phyloP scores from a whole-genome alignment of 2,113 vertebrate species.

The Microtus ochrogaster region DNA sequence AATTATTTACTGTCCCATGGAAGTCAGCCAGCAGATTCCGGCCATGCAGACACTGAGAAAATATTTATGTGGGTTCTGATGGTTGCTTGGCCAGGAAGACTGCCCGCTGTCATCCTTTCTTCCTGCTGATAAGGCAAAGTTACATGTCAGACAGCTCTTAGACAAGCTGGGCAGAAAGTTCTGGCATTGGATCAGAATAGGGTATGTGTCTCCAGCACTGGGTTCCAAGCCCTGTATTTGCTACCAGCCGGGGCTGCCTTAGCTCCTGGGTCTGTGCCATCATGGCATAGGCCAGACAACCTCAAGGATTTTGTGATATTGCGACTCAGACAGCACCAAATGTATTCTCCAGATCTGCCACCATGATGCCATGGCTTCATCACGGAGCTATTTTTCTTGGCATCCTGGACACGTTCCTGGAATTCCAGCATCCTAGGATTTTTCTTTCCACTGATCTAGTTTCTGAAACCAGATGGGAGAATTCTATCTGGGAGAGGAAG shows the following conservation, averaged over 20 bases:
- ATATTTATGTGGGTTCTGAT: slow-evolving; percentile 89
- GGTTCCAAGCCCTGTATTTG: neutral
- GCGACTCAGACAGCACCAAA: slow-evolving; percentile 73
- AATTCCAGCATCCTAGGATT: slow-evolving; percentile 79
- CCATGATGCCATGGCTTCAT: slow-evolving; percentile 73
- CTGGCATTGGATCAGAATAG: slow-evolving; percentile 79
- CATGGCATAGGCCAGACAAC: neutral
- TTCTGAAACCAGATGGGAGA: slow-evolving; percentile 78
- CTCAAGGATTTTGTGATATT: slow-evolving; percentile 43
- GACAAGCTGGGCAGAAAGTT: slow-evolving; percentile 78
- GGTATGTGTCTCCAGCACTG: neutral
- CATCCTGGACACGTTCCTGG: slow-evolving; percentile 77
- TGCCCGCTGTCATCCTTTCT: slow-evolving; percentile 87
- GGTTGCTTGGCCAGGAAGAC: slow-evolving; percentile 85
- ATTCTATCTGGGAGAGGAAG: slow-evolving; percentile 67
- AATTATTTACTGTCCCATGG: slow-evolving; percentile 88
- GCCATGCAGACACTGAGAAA: slow-evolving; percentile 87
- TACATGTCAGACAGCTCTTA: slow-evolving; percentile 86
- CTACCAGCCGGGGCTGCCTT: slow-evolving; percentile 1
- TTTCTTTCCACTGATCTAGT: slow-evolving; percentile 74
- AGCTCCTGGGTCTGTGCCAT: slow-evolving; percentile 21
- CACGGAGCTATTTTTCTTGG: slow-evolving; percentile 75
- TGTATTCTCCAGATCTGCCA: slow-evolving; percentile 79
- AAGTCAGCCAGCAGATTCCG: slow-evolving; percentile 86
- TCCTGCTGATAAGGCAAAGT: slow-evolving; percentile 87